A percentile compares a stretch with the other conserved stretches of the same genome.
phyloP scores from a whole-genome alignment of 2,797 vertebrate genomes.

The Spinus olivaceus region DNA sequence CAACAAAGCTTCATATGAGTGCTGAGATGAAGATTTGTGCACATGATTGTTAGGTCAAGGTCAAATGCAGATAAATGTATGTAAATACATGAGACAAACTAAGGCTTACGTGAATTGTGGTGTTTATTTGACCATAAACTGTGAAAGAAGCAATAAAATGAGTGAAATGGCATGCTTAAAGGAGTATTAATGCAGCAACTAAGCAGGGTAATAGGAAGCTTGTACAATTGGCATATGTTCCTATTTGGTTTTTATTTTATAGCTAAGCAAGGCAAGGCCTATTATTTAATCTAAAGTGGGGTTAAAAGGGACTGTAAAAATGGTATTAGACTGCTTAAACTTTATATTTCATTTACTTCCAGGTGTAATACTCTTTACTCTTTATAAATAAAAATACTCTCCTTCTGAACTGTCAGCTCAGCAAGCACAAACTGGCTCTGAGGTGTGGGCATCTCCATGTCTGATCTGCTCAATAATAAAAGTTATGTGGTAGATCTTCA shows the following conservation, averaged over 20 bases:
- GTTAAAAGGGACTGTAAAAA: slow-evolving; percentile 11
- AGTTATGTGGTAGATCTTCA: neutral
- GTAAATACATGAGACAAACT: neutral
- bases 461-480: neutral
- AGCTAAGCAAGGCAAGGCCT: neutral
- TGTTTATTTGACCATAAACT: neutral
- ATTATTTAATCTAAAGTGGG: neutral
- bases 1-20: accelerated
- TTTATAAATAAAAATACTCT: neutral
- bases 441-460: neutral
- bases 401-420: neutral
- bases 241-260: slow-evolving; percentile 1
- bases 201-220: neutral
- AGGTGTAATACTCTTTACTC: neutral
- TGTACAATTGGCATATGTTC: neutral
- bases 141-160: neutral
- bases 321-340: neutral
- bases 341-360: neutral
- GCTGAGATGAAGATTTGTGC: neutral
- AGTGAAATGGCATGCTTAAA: neutral
- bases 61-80: neutral
- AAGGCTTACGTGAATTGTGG: neutral
- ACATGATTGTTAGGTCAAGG: neutral
- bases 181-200: neutral
- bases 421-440: neutral